Conservation (phyloP, 2,888 invertebrate genomes). For the Bibio marci region DNA sequence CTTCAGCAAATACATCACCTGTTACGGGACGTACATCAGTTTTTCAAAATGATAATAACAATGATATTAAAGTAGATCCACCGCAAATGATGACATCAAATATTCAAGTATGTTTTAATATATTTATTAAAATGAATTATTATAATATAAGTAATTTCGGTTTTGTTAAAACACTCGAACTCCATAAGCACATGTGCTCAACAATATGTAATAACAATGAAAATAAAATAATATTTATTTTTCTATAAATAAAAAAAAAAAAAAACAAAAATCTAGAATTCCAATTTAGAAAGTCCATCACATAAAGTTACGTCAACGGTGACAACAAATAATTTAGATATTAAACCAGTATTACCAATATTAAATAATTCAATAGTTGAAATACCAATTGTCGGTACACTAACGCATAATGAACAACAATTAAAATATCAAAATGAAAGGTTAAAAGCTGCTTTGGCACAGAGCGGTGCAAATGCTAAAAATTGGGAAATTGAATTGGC, state of each 20-base stretch:
- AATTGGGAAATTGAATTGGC: slow-evolving; percentile 97
- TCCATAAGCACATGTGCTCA: too few species aligned
- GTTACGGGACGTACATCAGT: slow-evolving; percentile 51
- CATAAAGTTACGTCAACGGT: slow-evolving; percentile 22
- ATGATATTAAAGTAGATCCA: slow-evolving; percentile 33
- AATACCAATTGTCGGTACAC: slow-evolving; percentile 21
- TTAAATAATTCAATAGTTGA: slow-evolving; percentile 7
- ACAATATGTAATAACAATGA: too few species aligned
- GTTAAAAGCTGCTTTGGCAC: slow-evolving; percentile 83
- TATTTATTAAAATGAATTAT: too few species aligned
- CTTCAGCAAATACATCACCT: slow-evolving; percentile 77
- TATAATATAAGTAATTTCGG: too few species aligned
- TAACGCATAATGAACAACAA: slow-evolving; percentile 52
- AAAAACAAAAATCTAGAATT: slow-evolving; percentile 1
- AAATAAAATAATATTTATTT: too few species aligned
- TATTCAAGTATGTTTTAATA: slow-evolving; percentile 35
- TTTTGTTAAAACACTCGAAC: too few species aligned
- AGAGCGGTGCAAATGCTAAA: slow-evolving; percentile 95
- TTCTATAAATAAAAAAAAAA: too few species aligned
- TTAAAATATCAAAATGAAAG: slow-evolving; percentile 94
- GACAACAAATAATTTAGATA: slow-evolving; percentile 12
- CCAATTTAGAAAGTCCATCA: slow-evolving; percentile 33
- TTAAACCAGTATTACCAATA: slow-evolving; percentile 13
- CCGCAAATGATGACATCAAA: slow-evolving; percentile 32
- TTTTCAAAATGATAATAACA: slow-evolving; percentile 21